Evolutionary conservation across 2,797 vertebrate species (phyloP), one percentile per base, ranked within the genome.

Genomic region (Peromyscus eremicus): DNA sequence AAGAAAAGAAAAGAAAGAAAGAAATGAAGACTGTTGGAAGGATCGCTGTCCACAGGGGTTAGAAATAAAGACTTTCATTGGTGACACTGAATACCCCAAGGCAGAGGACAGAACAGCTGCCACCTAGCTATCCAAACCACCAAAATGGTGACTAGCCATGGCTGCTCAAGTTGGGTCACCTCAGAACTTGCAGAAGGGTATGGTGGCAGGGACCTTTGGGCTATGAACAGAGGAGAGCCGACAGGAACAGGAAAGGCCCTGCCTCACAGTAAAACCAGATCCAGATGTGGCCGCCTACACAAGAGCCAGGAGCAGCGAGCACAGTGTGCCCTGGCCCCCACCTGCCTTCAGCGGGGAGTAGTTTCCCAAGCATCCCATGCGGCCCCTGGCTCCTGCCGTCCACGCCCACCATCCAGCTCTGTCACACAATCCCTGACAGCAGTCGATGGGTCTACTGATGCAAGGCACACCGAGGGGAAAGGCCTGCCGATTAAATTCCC

Each of bases 401-500:
- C 2, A 0, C 0, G 0, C 25, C 49, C 89, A 49, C 43, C 3
- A 40, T 77, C 86, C 9, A n/a, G 60, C 46, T 89, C 81, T 27
- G 75, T 70, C 57, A 29, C 2, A 66, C 76, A 14, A 77, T 73
- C 75, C 86, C 32, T 4, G 16, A 37, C 83, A 93, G 76, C 80
- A 70, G 40, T 62, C 34, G 12, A n/a, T n/a, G 13, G 75, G 81
- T 83, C 81, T 84, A 52, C 62, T 23, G 81, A 80, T 55, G 92
- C 96, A 34, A 68, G 73, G 29, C 62, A 91, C 91, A 52, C 37
- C 25, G n/a, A 79, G 83, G 32, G 94, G n/a, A 80, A 43, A 60
- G 52, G 68, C 57, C 64, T 64, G 40, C 91, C 95, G 82, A 84
- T 95, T 89, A 86, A 73, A 85, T 97, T 52, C 92, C 76, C 60